These are phyloP conservation scores for Steinernema khuongi DNA, from an alignment of 1,140 invertebrate species.

Conservation along the genomic window DNA sequence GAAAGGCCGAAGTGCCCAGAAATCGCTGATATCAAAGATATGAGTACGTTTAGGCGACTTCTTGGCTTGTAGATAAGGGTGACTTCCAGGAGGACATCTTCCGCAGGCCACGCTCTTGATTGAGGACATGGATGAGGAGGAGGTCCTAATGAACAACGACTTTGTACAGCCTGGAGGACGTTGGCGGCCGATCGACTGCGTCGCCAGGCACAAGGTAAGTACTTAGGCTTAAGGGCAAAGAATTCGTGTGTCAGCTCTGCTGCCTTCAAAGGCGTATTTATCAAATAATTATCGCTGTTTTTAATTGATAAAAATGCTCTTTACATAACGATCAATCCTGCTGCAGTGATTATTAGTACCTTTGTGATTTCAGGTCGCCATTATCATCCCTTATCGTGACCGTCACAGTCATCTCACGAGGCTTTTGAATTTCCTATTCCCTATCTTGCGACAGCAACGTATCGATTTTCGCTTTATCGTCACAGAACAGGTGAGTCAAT, in stretches of 20 bases:
- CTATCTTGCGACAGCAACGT: slow-evolving; percentile 75
- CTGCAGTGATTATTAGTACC: no score
- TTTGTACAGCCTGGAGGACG: neutral
- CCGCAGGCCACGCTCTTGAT: neutral
- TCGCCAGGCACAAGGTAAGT: neutral
- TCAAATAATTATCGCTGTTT: no score
- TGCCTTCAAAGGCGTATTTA: no score
- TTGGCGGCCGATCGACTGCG: neutral
- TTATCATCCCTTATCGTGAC: slow-evolving; percentile 82
- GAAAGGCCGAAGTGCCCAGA: neutral
- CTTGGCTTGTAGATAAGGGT: no score
- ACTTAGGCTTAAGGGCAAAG: no score
- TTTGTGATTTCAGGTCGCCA: slow-evolving; percentile 68
- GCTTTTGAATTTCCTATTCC: slow-evolving; percentile 73
- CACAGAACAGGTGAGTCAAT: slow-evolving; percentile 54
- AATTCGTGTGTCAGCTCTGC: no score
- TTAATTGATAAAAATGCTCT: no score
- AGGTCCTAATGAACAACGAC: neutral
- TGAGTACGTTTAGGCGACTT: neutral
- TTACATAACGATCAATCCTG: no score
- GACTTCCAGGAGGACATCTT: neutral
- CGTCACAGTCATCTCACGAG: slow-evolving; percentile 70
- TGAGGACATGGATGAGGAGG: slow-evolving; percentile 3
- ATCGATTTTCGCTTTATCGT: slow-evolving; percentile 59
- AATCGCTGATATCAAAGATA: neutral